phyloP scores from a whole-genome alignment of 2,888 invertebrate species.

The Thereva nobilitata region DNA sequence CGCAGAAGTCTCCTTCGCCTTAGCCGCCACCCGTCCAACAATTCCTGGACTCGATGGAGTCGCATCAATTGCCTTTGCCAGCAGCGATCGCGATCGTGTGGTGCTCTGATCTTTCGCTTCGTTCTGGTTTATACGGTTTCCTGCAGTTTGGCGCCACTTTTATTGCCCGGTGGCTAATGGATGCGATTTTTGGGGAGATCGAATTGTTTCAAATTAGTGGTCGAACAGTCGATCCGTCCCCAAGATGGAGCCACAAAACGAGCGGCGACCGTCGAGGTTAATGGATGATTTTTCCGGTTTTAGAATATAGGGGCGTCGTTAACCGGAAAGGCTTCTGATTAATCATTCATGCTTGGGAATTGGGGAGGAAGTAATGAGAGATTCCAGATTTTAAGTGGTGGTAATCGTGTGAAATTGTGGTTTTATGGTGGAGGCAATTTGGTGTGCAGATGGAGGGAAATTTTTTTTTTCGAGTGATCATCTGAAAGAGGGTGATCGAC shows the following conservation, averaged over 20 bases:
- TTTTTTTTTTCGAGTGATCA: too few species aligned
- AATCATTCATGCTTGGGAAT: background rate
- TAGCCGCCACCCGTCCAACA: background rate
- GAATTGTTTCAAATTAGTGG: constrained; percentile 2
- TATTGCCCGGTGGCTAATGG: constrained; percentile 37
- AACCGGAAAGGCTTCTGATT: constrained; percentile 29
- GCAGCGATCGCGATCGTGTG: background rate
- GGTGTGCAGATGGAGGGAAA: too few species aligned
- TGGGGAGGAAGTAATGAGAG: too few species aligned
- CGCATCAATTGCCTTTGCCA: constrained; percentile 3
- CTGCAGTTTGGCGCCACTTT: constrained; percentile 37
- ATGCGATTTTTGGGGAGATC: constrained; percentile 32
- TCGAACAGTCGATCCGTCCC: constrained; percentile 1
- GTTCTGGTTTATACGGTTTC: constrained; percentile 13
- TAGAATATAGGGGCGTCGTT: background rate
- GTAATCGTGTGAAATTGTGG: too few species aligned
- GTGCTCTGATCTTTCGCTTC: constrained; percentile 16
- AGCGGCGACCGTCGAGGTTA: constrained; percentile 6
- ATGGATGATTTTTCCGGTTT: constrained; percentile 16
- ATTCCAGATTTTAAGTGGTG: too few species aligned
- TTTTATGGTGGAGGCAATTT: too few species aligned
- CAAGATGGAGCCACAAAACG: constrained; percentile 16
- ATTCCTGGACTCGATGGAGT: constrained; percentile 15
- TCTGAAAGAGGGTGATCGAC: too few species aligned
- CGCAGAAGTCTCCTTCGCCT: too few species aligned